Evolutionary conservation across 2,888 invertebrate genomes (phyloP).

Genomic region (Calephelis perditalis): DNA sequence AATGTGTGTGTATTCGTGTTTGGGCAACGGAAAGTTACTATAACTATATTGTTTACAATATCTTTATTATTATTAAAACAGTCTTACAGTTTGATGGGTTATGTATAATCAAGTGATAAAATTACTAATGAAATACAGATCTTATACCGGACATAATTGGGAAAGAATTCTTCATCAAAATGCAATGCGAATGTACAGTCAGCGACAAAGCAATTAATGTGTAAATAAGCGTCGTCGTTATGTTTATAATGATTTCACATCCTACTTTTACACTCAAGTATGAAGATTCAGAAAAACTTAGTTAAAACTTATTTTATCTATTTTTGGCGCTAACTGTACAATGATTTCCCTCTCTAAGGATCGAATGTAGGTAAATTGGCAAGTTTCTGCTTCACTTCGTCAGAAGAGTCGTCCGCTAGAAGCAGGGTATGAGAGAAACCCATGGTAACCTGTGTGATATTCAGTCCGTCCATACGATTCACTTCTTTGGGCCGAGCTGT

Average conservation of each 20-base stretch:
- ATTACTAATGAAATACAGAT: slow-evolving; percentile 9
- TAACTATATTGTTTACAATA: slow-evolving; percentile 3
- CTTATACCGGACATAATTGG: slow-evolving; percentile 8
- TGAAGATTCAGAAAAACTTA: not conserved
- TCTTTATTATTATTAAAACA: slow-evolving; percentile 9
- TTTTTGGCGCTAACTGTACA: slow-evolving; percentile 11
- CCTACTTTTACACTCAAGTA: slow-evolving; percentile 1
- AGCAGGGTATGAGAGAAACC: slow-evolving; percentile 91
- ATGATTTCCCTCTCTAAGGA: slow-evolving; percentile 16
- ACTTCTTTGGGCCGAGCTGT: slow-evolving; percentile 93
- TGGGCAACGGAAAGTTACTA: slow-evolving; percentile 2
- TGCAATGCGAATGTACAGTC: slow-evolving; percentile 9
- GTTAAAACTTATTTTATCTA: slow-evolving; percentile 1
- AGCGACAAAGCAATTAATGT: slow-evolving; percentile 8
- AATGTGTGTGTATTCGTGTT: not conserved
- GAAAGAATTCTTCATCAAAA: not conserved
- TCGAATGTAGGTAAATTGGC: slow-evolving; percentile 58
- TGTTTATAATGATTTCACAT: slow-evolving; percentile 8
- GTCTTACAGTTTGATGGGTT: not conserved
- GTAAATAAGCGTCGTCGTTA: slow-evolving; percentile 5
- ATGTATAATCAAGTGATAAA: not conserved
- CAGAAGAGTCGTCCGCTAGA: slow-evolving; percentile 71
- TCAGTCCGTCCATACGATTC: slow-evolving; percentile 84
- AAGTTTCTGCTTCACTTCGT: slow-evolving; percentile 73
- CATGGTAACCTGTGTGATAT: slow-evolving; percentile 88